Evolutionary conservation across 1,140 invertebrate species (phyloP).

Genomic region (Drosophila melanogaster): DNA sequence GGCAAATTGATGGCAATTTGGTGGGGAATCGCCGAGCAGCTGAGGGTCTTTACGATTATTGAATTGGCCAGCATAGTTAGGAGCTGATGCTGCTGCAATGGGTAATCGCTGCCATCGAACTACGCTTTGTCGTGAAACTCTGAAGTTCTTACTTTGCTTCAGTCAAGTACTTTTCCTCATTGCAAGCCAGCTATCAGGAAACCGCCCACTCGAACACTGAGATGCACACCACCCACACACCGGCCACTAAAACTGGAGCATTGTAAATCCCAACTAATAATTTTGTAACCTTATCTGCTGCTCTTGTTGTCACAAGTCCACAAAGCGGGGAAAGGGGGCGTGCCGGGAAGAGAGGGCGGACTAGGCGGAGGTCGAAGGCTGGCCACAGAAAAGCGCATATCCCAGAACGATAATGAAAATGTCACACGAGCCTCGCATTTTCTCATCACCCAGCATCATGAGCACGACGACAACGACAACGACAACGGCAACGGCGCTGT

Average conservation of each 20-base stretch:
- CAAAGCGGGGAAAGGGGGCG: conserved; percentile 1
- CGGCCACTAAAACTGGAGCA: conserved; percentile 68
- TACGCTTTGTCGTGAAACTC: background rate
- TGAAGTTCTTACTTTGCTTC: background rate
- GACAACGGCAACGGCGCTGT: background rate
- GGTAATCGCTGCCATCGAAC: conserved; percentile 29
- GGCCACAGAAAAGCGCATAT: conserved; percentile 71
- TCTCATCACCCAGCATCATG: conserved; percentile 73
- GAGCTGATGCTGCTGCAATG: conserved; percentile 14
- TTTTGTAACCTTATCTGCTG: conserved; percentile 81
- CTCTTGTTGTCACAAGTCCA: conserved; percentile 63
- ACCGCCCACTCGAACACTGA: conserved; percentile 13
- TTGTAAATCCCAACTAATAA: conserved; percentile 83
- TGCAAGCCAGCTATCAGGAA: conserved; percentile 28
- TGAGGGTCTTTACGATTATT: conserved; percentile 49
- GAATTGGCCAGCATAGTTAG: conserved; percentile 46
- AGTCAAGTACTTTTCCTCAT: background rate
- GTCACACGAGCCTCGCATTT: conserved; percentile 83
- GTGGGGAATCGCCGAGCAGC: conserved; percentile 5
- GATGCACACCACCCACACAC: background rate
- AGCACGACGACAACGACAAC: conserved; percentile 49
- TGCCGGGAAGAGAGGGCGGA: background rate
- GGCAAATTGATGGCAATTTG: conserved; percentile 73
- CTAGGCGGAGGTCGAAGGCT: conserved; percentile 28
- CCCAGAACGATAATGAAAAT: conserved; percentile 83